phyloP scores from a whole-genome alignment of 2,888 invertebrate species.

The Nomada fabriciana region DNA sequence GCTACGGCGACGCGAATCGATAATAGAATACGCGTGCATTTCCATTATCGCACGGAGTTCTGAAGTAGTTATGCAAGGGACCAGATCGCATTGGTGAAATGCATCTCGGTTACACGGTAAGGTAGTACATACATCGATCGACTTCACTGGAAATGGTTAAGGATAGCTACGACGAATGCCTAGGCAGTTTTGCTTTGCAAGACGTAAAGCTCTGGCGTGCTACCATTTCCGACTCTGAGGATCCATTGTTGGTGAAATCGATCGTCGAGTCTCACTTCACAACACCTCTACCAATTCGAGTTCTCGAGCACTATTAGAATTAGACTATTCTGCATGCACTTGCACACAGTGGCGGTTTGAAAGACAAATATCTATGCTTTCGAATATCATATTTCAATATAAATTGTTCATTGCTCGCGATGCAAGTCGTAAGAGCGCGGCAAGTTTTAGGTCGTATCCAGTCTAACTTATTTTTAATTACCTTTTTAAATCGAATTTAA shows the following conservation, averaged over 20 bases:
- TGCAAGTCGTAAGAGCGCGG: too few species aligned
- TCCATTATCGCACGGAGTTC: conserved; percentile 58
- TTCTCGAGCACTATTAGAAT: conserved; percentile 48
- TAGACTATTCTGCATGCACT: conserved; percentile 56
- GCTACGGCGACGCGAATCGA: conserved; percentile 32
- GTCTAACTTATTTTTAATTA: too few species aligned
- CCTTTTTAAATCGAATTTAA: too few species aligned
- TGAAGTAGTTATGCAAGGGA: conserved; percentile 54
- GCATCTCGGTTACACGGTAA: conserved; percentile 55
- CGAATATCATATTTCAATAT: too few species aligned
- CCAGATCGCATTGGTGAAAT: conserved; percentile 46
- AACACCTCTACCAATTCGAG: conserved; percentile 38
- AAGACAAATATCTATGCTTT: background rate
- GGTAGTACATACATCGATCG: conserved; percentile 35
- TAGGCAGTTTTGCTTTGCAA: background rate
- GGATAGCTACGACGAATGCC: background rate
- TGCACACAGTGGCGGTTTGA: conserved; percentile 31
- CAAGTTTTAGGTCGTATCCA: too few species aligned
- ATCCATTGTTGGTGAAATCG: conserved; percentile 36
- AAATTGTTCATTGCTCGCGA: too few species aligned
- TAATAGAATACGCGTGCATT: conserved; percentile 47
- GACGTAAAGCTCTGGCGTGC: background rate
- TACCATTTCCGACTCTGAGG: background rate
- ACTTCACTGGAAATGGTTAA: conserved; percentile 36
- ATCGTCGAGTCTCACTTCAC: conserved; percentile 30